Evolutionary conservation across 2,797 vertebrate genomes (phyloP), one percentile per base, ranked within the genome.

Genomic region (Cuniculus paca): DNA sequence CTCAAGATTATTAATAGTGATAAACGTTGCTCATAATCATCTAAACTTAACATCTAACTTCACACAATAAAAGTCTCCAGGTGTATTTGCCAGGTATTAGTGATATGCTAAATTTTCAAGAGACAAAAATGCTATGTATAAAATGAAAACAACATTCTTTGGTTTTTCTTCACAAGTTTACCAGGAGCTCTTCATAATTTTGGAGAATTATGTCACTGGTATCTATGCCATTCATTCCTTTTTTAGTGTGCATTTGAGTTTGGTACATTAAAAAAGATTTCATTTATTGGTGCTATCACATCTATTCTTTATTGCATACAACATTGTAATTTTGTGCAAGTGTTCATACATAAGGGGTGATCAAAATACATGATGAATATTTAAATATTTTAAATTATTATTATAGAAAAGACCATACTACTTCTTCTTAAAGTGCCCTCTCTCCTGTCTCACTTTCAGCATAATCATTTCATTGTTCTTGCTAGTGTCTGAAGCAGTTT

Each of bases 151-250:
- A 75, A 22, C 61, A 2, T 50, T 75, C 5, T 82, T 58, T 42
- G 16, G 3, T 20, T 93, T 97, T 96, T 82, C 39, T 82, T 89
- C 26, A 34, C 28, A 87, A 83, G 14, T 70, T 91, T 80, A 60
- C 5, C 5, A 50, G 79, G 34, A 91, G 22, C 70, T 70, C 14
- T 89, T 90, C 63, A 78, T 54, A 75, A 72, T 90, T 93, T 87
- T 31, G 93, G 22, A 89, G 80, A 86, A 91, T 70, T 61, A 36
- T 84, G 34, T 92, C 65, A 54, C 22, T 80, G 7, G 6, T 68
- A 65, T 77, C 24, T 72, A 8, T 34, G 39, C 26, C 2, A 48
- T 78, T 80, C 42, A 42, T 13, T 93, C 14, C 4, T 13, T 52
- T 17, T 88, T 70, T 91, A 31, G 20, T 16, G 22, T 50, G 16